Evolutionary conservation across 1,140 invertebrate species (phyloP), one percentile per base, ranked within the genome.

Genomic region (Vanessa atalanta): DNA sequence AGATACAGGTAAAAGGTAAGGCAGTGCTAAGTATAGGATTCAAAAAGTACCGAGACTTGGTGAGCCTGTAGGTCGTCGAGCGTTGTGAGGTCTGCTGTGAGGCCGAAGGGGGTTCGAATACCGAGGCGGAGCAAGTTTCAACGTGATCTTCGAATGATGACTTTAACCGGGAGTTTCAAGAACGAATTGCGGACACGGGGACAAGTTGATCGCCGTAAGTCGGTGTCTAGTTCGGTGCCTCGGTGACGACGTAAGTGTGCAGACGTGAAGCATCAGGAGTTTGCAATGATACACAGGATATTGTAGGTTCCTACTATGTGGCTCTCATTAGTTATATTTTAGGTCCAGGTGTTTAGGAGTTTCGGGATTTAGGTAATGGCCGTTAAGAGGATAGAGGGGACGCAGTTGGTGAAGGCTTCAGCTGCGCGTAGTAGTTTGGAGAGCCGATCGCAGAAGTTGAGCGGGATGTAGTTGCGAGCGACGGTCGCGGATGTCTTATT

Each of bases 11-110:
- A 80, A 68, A 81, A 83, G 87, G 82, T 86, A 90, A 89, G 88
- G 90, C 84, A 89, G 87, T 90, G 86, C 88, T 92, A 92, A 92
- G 83, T 88, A 90, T 87, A 92, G 90, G 88, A 89, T 89, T 88
- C 71, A 90, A 90, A 90, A 83, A 88, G 87, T 92, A 92, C 90
- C 90, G 87, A 90, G 85, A 86, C 83, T 86, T 90, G 88, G 83
- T 92, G 88, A 87, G 87, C 85, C 85, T 87, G 88, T 80, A 23
- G 84, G 83, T 85, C 81, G 88, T 85, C 85, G 85, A 78, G 73
- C 86, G 86, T 84, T 85, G 87, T 87, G 83, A 82, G 85, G 77
- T 86, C 85, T 90, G 88, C 88, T 85, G 82, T 90, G 88, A 88
- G 85, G 88, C 88, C 86, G 87, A 84, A 88, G 88, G 88, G 83